phyloP scores from a whole-genome alignment of 2,888 invertebrate species.

The Sesamia inferens region DNA sequence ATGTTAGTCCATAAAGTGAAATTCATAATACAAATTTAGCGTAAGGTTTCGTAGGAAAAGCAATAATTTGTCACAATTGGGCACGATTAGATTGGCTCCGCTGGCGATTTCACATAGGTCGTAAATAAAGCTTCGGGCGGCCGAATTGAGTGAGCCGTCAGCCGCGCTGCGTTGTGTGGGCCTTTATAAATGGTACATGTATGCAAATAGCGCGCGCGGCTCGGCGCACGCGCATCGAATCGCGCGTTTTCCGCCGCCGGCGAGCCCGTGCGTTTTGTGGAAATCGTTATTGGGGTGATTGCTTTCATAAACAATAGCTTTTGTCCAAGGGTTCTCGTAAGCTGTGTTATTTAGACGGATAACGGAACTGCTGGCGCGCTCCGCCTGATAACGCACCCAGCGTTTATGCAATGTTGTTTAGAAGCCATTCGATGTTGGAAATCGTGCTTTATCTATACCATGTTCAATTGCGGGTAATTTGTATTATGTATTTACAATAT shows the following conservation, averaged over 20 bases:
- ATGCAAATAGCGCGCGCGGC: constrained; percentile 83
- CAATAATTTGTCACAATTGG: constrained; percentile 90
- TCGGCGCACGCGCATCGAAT: constrained; percentile 88
- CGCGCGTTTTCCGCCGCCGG: constrained; percentile 86
- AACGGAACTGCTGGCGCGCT: constrained; percentile 77
- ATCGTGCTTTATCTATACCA: constrained; percentile 66
- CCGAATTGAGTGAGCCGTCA: constrained; percentile 78
- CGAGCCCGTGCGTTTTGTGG: constrained; percentile 85
- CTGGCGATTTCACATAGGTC: constrained; percentile 88
- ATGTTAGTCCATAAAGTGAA: constrained; percentile 78
- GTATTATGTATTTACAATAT: constrained; percentile 61
- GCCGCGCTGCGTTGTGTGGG: constrained; percentile 65
- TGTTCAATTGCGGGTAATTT: constrained; percentile 65
- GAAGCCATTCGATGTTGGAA: constrained; percentile 65
- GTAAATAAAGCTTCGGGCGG: constrained; percentile 85
- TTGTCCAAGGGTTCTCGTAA: constrained; percentile 85
- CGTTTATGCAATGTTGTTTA: constrained; percentile 72
- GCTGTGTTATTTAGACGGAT: constrained; percentile 81
- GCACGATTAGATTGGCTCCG: constrained; percentile 89
- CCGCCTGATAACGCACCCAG: constrained; percentile 77
- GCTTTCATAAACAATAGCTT: constrained; percentile 89
- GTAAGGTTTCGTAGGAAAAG: constrained; percentile 88
- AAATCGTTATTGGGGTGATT: constrained; percentile 90
- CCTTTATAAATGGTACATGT: constrained; percentile 74
- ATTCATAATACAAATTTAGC: constrained; percentile 84